These are phyloP conservation scores for Hirundo rustica DNA, from an alignment of 2,797 vertebrate genomes.

Conservation along the genomic window DNA sequence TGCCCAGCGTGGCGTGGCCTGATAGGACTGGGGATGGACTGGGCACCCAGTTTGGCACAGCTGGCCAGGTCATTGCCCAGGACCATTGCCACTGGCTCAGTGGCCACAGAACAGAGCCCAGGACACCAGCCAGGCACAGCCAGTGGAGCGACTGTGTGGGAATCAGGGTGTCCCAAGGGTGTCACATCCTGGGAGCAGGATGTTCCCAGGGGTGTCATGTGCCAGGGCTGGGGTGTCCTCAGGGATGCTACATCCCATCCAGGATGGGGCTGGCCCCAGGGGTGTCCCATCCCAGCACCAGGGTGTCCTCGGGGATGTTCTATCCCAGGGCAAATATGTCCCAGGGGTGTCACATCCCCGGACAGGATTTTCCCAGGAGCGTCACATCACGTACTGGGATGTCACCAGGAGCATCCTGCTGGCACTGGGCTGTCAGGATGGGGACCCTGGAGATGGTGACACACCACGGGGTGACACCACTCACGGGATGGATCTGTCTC, in stretches of 20 bases:
- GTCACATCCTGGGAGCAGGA: neutral
- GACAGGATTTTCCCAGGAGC: neutral
- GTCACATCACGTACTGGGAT: neutral
- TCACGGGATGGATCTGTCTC: neutral
- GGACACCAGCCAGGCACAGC: neutral
- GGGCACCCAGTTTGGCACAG: neutral
- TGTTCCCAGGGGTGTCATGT: neutral
- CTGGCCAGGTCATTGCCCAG: neutral
- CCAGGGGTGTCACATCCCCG: neutral
- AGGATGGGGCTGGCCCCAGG: neutral
- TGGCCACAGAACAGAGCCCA: neutral
- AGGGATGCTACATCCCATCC: neutral
- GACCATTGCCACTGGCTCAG: neutral
- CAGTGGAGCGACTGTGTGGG: accelerated
- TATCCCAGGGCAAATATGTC: neutral
- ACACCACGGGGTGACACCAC: accelerated
- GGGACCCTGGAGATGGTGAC: neutral
- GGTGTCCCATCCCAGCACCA: neutral
- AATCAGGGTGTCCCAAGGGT: neutral
- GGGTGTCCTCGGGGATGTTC: neutral
- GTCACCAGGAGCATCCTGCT: neutral
- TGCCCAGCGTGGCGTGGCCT: neutral
- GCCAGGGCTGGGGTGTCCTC: neutral
- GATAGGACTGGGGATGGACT: neutral
- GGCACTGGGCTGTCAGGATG: neutral